phyloP scores from a whole-genome alignment of 1,140 invertebrate species.

The Metopolophium dirhodum region DNA sequence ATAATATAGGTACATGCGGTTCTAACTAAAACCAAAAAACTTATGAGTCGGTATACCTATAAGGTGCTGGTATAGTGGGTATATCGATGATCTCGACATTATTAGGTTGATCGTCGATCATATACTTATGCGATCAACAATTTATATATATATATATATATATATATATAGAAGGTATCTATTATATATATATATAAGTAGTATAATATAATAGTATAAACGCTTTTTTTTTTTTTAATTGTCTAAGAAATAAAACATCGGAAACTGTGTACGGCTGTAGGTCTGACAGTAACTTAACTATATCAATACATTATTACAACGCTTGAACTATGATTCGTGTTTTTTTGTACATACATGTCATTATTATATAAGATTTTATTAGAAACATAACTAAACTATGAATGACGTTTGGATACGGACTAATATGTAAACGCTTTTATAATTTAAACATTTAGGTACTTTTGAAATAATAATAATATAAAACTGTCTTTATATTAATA shows the following conservation, averaged over 20 bases:
- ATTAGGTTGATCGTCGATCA: neutral
- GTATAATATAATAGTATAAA: too few relatives aligned
- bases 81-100: neutral
- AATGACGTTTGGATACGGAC: too few relatives aligned
- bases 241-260: too few relatives aligned
- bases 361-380: too few relatives aligned
- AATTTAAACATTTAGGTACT: neutral
- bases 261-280: too few relatives aligned
- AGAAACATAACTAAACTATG: too few relatives aligned
- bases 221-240: too few relatives aligned
- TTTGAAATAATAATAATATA: neutral
- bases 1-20: neutral
- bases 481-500: neutral
- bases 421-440: neutral
- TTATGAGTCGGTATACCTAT: neutral
- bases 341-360: too few relatives aligned
- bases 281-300: too few relatives aligned
- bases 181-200: too few relatives aligned
- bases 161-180: neutral
- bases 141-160: neutral
- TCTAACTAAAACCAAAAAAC: neutral
- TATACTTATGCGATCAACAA: neutral
- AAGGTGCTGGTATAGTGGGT: neutral
- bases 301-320: too few relatives aligned
- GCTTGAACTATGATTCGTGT: too few relatives aligned